Conservation (phyloP, 1,140 invertebrate genomes). For the Centruroides sculpturatus region DNA sequence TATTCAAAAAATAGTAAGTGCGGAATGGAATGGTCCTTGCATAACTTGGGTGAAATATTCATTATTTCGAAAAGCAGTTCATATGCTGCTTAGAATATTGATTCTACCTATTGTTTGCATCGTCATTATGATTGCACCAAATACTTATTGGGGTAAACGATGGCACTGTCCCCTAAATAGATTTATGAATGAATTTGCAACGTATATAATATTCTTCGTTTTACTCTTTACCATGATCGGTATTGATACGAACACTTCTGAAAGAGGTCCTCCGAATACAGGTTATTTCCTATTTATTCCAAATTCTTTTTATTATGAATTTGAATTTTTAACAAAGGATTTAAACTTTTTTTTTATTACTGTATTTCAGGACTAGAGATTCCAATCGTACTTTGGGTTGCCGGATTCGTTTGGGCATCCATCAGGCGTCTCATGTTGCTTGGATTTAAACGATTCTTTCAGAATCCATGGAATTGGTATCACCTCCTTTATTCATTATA, state of each 20-base stretch:
- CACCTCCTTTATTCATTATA: too few relatives aligned
- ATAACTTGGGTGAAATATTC: conserved; percentile 36
- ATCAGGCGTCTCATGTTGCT: background rate
- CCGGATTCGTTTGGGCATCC: conserved; percentile 4
- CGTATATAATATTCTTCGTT: conserved; percentile 44
- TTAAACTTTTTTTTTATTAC: conserved; percentile 5
- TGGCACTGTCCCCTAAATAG: conserved; percentile 13
- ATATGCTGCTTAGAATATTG: background rate
- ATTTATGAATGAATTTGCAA: conserved; percentile 36
- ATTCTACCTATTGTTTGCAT: conserved; percentile 4
- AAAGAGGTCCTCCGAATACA: conserved; percentile 36
- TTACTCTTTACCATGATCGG: conserved; percentile 42
- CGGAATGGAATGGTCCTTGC: conserved; percentile 40
- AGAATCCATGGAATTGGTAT: conserved; percentile 7
- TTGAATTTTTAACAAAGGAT: background rate
- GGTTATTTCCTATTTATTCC: conserved; percentile 11
- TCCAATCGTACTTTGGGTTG: background rate
- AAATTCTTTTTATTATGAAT: background rate
- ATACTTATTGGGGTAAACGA: conserved; percentile 39
- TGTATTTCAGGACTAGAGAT: conserved; percentile 31
- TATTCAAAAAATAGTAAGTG: conserved; percentile 45
- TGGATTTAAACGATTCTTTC: conserved; percentile 5
- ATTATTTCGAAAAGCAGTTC: conserved; percentile 32
- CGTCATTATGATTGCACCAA: conserved; percentile 27
- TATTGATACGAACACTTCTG: conserved; percentile 22